Percentiles rank a stretch among this genome's conserved stretches.
Conservation (phyloP, 2,888 invertebrate genomes). For the Zygogramma bicolorata region DNA sequence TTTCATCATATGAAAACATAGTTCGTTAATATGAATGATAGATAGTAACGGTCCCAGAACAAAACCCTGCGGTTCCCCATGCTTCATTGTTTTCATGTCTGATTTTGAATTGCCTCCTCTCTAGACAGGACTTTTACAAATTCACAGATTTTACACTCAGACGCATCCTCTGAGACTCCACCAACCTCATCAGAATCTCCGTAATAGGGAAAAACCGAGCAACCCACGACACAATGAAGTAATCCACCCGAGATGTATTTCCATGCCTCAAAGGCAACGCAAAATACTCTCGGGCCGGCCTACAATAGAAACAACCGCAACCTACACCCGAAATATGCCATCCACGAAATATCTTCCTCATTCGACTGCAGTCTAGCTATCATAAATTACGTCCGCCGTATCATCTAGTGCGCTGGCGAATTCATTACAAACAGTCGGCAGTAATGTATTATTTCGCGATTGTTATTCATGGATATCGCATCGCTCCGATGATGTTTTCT, state of each 20-base stretch:
- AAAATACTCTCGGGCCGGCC: background rate
- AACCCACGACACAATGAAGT: background rate
- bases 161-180: too few species aligned
- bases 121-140: too few species aligned
- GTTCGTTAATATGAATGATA: too few species aligned
- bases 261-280: background rate
- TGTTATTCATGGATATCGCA: constrained; percentile 39
- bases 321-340: constrained; percentile 21
- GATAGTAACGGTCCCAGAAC: too few species aligned
- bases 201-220: background rate
- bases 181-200: background rate
- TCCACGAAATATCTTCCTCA: constrained; percentile 35
- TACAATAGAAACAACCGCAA: constrained; percentile 19
- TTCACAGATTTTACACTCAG: too few species aligned
- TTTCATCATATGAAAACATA: too few species aligned
- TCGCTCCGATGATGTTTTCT: constrained; percentile 32
- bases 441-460: constrained; percentile 40
- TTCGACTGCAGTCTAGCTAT: constrained; percentile 28
- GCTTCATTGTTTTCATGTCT: too few species aligned
- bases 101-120: too few species aligned
- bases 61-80: too few species aligned
- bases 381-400: constrained; percentile 36
- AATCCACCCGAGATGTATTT: background rate
- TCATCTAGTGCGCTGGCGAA: constrained; percentile 39
- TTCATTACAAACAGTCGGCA: constrained; percentile 34